Conservation (phyloP, 2,113 vertebrate species). For the Camelus bactrianus region DNA sequence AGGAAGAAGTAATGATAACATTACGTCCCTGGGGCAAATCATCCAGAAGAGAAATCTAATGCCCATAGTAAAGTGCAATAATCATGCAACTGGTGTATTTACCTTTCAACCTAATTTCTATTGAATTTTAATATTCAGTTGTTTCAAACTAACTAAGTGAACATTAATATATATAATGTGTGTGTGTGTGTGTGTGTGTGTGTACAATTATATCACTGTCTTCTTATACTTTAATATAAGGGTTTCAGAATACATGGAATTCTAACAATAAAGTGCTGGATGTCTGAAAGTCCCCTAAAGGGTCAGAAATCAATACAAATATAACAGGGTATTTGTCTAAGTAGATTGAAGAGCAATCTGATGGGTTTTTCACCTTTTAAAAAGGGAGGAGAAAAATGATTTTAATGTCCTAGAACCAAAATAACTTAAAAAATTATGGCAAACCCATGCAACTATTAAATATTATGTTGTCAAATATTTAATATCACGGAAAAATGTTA, state of each 20-base stretch:
- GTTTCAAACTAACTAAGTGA: neutral
- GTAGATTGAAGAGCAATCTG: neutral
- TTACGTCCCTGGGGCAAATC: neutral
- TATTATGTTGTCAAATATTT: neutral
- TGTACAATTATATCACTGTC: neutral
- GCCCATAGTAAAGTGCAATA: neutral
- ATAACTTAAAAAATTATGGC: neutral
- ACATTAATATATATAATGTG: neutral
- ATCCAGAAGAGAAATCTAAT: neutral
- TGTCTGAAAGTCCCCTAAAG: neutral
- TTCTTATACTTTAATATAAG: neutral
- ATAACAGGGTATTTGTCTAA: neutral
- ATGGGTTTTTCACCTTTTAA: neutral
- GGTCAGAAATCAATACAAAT: neutral
- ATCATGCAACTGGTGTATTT: neutral
- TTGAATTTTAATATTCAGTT: neutral
- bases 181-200: too few species aligned
- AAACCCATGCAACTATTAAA: neutral
- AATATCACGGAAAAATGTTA: neutral
- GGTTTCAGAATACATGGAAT: neutral
- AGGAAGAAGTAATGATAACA: neutral
- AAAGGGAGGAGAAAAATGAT: neutral
- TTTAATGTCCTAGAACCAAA: neutral
- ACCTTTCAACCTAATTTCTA: slow-evolving; percentile 3
- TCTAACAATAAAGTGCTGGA: neutral